These are phyloP conservation scores for Ridgeia piscesae DNA, from an alignment of 1,140 invertebrate species.

Conservation along the genomic window DNA sequence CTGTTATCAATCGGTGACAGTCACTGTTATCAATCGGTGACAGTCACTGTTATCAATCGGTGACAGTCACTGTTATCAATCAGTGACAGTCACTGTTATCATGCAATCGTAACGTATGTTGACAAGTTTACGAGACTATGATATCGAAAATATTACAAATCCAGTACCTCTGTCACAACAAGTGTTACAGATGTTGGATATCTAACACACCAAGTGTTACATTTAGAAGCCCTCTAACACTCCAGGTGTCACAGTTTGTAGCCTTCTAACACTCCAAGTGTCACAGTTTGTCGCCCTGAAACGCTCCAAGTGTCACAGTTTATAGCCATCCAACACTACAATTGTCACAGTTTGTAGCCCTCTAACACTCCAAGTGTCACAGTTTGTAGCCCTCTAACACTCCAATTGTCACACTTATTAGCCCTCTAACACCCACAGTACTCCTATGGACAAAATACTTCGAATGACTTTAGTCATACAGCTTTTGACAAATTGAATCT, in stretches of 20 bases:
- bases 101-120: not conserved
- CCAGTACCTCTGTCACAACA: not conserved
- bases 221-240: not conserved
- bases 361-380: not conserved
- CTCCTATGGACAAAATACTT: too few species aligned
- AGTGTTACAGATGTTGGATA: not conserved
- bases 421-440: too few species aligned
- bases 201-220: not conserved
- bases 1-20: not conserved
- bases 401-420: too few species aligned
- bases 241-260: slow-evolving; percentile 50
- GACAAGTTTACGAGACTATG: not conserved
- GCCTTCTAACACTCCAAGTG: not conserved
- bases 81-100: too few species aligned
- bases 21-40: not conserved
- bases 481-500: too few species aligned
- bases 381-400: not conserved
- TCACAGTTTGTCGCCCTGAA: slow-evolving; percentile 34
- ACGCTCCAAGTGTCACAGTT: slow-evolving; percentile 39
- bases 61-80: not conserved
- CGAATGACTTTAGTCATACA: too few species aligned
- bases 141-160: too few species aligned
- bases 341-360: not conserved
- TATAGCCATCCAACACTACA: slow-evolving; percentile 39
- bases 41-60: not conserved